A percentile compares a stretch with the other conserved stretches of the same genome.
phyloP scores from a whole-genome alignment of 2,797 vertebrate genomes.

The Novumbra hubbsi region DNA sequence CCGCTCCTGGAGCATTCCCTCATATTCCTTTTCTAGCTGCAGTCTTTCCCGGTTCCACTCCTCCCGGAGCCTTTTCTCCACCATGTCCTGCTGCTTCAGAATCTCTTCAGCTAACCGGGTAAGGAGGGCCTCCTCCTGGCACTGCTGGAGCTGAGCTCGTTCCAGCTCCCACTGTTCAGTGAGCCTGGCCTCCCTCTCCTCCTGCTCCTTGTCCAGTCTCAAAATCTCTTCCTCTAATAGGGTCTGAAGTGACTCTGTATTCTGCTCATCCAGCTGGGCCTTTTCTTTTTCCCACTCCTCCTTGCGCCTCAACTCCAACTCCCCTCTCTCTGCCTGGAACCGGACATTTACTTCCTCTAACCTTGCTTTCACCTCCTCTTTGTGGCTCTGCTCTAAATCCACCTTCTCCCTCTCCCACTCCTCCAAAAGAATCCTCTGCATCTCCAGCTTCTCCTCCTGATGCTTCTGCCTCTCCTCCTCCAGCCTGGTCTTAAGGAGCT shows the following conservation, averaged over 20 bases:
- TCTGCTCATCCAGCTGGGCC: slow-evolving; percentile 62
- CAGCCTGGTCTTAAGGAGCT: slow-evolving; percentile 44
- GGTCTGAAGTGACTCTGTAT: slow-evolving; percentile 58
- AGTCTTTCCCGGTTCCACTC: slow-evolving; percentile 59
- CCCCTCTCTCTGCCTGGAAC: slow-evolving; percentile 54
- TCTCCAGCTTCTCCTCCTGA: slow-evolving; percentile 45
- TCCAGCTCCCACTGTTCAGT: slow-evolving; percentile 54
- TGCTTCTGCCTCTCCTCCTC: slow-evolving; percentile 53
- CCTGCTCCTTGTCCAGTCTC: slow-evolving; percentile 62
- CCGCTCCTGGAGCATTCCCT: slow-evolving; percentile 60
- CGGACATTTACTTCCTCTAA: slow-evolving; percentile 56
- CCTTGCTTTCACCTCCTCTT: slow-evolving; percentile 45
- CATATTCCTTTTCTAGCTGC: slow-evolving; percentile 67
- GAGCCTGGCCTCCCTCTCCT: slow-evolving; percentile 62
- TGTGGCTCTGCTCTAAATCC: slow-evolving; percentile 47
- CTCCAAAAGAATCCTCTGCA: slow-evolving; percentile 48
- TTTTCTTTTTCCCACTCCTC: slow-evolving; percentile 67
- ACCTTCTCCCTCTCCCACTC: slow-evolving; percentile 57
- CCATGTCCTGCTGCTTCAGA: slow-evolving; percentile 43
- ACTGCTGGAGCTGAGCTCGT: slow-evolving; percentile 39
- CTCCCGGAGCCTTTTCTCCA: slow-evolving; percentile 54
- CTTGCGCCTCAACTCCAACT: slow-evolving; percentile 45
- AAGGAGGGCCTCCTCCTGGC: slow-evolving; percentile 42
- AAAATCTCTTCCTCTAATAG: slow-evolving; percentile 70
- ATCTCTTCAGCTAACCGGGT: slow-evolving; percentile 40